Percentiles rank a stretch among this genome's conserved stretches.
Conservation (phyloP, 2,797 vertebrate genomes). For the Lepus townsendii region DNA sequence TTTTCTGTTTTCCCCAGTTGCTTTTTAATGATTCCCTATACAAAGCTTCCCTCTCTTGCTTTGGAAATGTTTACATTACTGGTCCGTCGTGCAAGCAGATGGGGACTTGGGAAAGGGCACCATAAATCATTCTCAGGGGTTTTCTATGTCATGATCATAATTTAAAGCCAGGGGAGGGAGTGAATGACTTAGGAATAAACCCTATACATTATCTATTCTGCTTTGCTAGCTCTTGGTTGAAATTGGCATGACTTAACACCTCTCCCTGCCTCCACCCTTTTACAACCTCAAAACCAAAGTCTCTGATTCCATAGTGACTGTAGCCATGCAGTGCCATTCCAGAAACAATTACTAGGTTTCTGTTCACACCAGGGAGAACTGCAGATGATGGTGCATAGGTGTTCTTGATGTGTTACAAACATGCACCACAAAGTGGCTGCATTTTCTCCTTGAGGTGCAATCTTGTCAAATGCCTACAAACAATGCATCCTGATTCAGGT, state of each 20-base stretch:
- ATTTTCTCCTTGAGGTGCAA: conserved; percentile 10
- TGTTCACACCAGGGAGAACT: not conserved
- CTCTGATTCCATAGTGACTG: not conserved
- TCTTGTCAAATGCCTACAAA: conserved; percentile 49
- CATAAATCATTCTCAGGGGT: conserved; percentile 73
- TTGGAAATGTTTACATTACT: conserved; percentile 54
- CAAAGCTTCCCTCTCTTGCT: conserved; percentile 48
- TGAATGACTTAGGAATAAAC: conserved; percentile 58
- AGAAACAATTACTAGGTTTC: conserved; percentile 49
- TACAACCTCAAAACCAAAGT: not conserved
- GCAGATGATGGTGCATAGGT: conserved; percentile 41
- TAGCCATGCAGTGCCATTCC: not conserved
- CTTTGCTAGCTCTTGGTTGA: conserved; percentile 32
- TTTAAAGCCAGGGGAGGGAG: conserved; percentile 28
- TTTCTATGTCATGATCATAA: conserved; percentile 61
- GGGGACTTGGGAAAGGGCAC: not conserved
- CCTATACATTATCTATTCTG: conserved; percentile 4
- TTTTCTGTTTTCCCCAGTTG: conserved; percentile 49
- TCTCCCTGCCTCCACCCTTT: not conserved
- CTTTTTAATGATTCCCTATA: conserved; percentile 65
- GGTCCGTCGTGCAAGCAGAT: conserved; percentile 61
- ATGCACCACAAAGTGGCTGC: not conserved
- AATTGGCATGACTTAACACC: conserved; percentile 8
- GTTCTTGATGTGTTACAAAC: not conserved
- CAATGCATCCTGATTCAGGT: not conserved